Base-by-base conservation (phyloP, 2,888 invertebrate species). In the Pristionchus fissidentatus region DNA sequence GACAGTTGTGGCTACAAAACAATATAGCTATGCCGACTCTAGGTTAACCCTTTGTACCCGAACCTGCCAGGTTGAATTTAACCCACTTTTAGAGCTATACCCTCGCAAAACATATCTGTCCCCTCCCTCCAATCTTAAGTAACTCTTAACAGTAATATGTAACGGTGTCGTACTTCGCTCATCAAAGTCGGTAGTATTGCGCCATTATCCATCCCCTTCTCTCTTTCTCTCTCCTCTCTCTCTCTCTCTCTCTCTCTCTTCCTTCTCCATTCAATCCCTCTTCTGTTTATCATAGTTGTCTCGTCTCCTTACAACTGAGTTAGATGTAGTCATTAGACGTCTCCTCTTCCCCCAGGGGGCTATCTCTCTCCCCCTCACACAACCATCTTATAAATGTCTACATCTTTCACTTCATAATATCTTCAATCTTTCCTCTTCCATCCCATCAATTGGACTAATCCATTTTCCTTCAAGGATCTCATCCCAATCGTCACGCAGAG, bases 401-500 rank as follows among this genome's bases (percentile, higher is more conserved):
- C 22, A 60, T 46, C 15, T 46, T 15, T 15, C 46, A 46, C 15
- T 46, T 7, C n/a, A n/a, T n/a, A 46, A 15, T 46, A 46, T 57
- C 57, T 57, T n/a, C 57, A n/a, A 15, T n/a, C 22, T 32, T 32
- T 32, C 38, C 73, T 66, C 49, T 32, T 32, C 29, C 49, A 46
- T 77, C 32, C 26, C n/a, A n/a, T n/a, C n/a, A n/a, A n/a, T n/a
- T n/a, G n/a, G n/a, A n/a, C n/a, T n/a, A n/a, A n/a, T 49, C 32
- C 49, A 29, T 29, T 73, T n/a, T 29, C 49, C 13, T 57, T n/a
- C n/a, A 15, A 62, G 81, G 41, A 22, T 22, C 19, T 13, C n/a
- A 32, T 35, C 62, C 38, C 10, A 81, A 81, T 66, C 81, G 8
- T 43, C 81, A 81, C 32, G 5, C 22, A 32, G 89, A 89, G 83